Conservation (phyloP, 1,140 invertebrate genomes). For the Drosophila serrata region DNA sequence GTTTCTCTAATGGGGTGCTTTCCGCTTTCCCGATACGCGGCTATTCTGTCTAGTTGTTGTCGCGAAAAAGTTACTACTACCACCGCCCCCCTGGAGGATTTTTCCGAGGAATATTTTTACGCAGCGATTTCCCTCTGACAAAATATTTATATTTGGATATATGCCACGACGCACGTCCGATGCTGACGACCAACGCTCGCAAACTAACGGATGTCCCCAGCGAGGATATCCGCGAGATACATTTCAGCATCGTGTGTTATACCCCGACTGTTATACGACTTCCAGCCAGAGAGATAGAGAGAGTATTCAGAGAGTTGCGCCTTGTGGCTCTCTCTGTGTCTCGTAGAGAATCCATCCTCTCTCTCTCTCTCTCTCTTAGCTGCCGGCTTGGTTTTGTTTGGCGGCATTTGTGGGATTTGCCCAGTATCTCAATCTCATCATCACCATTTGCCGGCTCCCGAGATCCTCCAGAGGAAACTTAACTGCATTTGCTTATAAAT, state of each 20-base stretch:
- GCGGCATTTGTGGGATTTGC: slow-evolving; percentile 56
- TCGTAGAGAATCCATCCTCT: neutral
- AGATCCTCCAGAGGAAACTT: slow-evolving; percentile 43
- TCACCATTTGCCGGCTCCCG: slow-evolving; percentile 16
- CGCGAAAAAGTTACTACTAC: slow-evolving; percentile 11
- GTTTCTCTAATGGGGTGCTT: slow-evolving; percentile 5
- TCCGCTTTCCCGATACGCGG: slow-evolving; percentile 1
- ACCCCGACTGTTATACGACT: slow-evolving; percentile 35
- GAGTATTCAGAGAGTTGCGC: slow-evolving; percentile 1
- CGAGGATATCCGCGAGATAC: slow-evolving; percentile 23
- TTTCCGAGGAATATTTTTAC: slow-evolving; percentile 25
- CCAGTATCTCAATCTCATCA: slow-evolving; percentile 25
- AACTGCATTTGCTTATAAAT: slow-evolving; percentile 67
- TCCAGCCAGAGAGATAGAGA: slow-evolving; percentile 41
- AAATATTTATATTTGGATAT: neutral
- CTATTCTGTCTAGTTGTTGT: slow-evolving; percentile 10
- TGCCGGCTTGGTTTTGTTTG: slow-evolving; percentile 43
- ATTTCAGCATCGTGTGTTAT: slow-evolving; percentile 28
- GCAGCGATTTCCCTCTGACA: slow-evolving; percentile 24
- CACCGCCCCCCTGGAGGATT: neutral
- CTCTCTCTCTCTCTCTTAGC: neutral
- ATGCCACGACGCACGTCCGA: slow-evolving; percentile 63
- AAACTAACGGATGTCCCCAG: slow-evolving; percentile 50
- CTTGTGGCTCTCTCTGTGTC: neutral
- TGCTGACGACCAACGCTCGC: slow-evolving; percentile 73